Base-by-base conservation (phyloP, 1,140 invertebrate genomes). In the Drosophila malerkotliana region DNA sequence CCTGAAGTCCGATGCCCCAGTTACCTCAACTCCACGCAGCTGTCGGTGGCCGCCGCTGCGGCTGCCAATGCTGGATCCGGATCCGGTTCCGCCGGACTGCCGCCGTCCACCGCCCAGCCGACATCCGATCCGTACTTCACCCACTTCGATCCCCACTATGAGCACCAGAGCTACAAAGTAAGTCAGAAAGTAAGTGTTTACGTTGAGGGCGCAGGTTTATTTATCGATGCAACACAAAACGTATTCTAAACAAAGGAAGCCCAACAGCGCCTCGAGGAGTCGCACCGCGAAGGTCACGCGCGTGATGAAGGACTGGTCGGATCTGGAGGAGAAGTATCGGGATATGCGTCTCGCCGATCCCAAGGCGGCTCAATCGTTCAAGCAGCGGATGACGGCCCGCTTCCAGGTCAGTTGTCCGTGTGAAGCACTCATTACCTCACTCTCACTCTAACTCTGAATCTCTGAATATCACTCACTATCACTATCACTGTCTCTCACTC, bases 271-370 rank as follows among this genome's bases (percentile, higher is more conserved):
- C 94, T 99, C 55, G 97, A 98, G 90, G 97, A 98, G 92, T 95
- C 96, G 41, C 98, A 99, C 91, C 95, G 97, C 66, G 97, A 98
- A 98, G 93, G 94, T 95, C 53, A 95, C 94, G 55, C 94, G 97
- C 93, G 97, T 99, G 79, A 99, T 99, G 98, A 99, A 99, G 93
- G 98, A 99, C 92, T 99, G 98, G 99, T 98, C 97, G 61, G 97
- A 98, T 91, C 94, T 99, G 60, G 98, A 99, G 90, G 97, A 99
- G 89, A 95, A 97, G 53, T 99, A 99, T 89, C 98, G 98, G 92
- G 97, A 98, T 88, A 98, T 99, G 95, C 95, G 98, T 78, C 94
- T 95, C 4, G 95, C 95, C 21, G 98, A 99, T 93, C 96, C 97
- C 3, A 94, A 95, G 54, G 97, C 98, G 58, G 98, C 98, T 0